Conservation (phyloP, 1,140 invertebrate species). For the Pogonus chalceus region DNA sequence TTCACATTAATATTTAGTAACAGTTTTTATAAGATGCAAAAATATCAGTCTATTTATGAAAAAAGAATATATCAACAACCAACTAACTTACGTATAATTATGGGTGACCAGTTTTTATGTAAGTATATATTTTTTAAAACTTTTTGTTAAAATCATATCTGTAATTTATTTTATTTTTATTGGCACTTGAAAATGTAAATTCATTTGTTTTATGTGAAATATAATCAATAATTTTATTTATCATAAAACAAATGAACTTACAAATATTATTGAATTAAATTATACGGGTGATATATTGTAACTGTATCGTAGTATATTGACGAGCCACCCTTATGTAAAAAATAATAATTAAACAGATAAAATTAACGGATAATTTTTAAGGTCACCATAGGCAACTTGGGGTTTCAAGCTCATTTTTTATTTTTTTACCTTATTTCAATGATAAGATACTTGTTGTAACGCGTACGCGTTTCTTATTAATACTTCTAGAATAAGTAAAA, state of each 20-base stretch:
- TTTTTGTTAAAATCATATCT: not conserved
- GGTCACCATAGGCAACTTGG: conserved; percentile 31
- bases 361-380: conserved; percentile 20
- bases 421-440: not conserved
- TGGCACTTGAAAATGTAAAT: conserved; percentile 14
- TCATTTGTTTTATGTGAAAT: no score
- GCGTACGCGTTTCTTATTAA: not conserved
- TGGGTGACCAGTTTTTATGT: not conserved
- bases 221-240: conserved; percentile 13
- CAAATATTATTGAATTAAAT: no score
- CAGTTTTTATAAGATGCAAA: conserved; percentile 2
- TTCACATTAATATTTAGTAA: conserved; percentile 3
- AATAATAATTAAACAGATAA: conserved; percentile 2
- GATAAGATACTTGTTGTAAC: no score
- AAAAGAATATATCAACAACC: not conserved
- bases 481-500: conserved; percentile 10
- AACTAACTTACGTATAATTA: not conserved
- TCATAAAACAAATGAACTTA: conserved; percentile 9
- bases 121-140: not conserved
- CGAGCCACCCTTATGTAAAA: no score
- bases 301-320: no score
- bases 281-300: no score
- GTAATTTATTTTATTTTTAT: not conserved
- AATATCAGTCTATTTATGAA: conserved; percentile 5
- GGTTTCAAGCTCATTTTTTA: conserved; percentile 27